Conservation (phyloP, 1,140 invertebrate species). For the Anastrepha obliqua region DNA sequence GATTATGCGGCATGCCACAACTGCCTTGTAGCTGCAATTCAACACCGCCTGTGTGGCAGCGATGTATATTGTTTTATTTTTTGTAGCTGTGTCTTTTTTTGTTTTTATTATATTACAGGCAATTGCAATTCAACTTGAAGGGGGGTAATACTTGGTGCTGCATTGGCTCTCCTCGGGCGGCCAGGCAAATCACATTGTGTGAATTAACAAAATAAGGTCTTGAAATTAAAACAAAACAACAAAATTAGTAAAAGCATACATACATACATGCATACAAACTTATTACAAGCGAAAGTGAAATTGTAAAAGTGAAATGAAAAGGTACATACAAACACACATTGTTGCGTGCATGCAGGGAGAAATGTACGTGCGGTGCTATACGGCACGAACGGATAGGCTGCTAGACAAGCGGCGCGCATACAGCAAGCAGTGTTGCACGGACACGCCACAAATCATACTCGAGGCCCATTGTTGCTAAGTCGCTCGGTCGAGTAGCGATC, state of each 20-base stretch:
- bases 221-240: background rate
- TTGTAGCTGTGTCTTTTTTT: background rate
- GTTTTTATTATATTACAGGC: background rate
- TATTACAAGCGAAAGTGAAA: constrained; percentile 21
- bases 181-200: constrained; percentile 46
- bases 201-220: background rate
- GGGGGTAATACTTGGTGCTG: background rate
- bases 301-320: constrained; percentile 27
- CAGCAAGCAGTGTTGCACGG: constrained; percentile 11
- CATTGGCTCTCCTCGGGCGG: constrained; percentile 10
- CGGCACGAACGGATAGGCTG: background rate
- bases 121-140: background rate
- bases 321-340: background rate
- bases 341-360: background rate
- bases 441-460: constrained; percentile 42
- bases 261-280: background rate
- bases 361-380: too few species aligned
- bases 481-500: background rate
- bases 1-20: constrained; percentile 52
- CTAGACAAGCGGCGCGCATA: background rate
- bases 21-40: background rate
- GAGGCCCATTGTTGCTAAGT: background rate
- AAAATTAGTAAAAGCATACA: background rate
- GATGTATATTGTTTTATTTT: background rate
- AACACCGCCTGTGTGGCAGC: constrained; percentile 28